A percentile compares a stretch with the other conserved stretches of the same genome.
Conservation (phyloP, 2,113 vertebrate species). For the Brachyhypopomus gauderio region DNA sequence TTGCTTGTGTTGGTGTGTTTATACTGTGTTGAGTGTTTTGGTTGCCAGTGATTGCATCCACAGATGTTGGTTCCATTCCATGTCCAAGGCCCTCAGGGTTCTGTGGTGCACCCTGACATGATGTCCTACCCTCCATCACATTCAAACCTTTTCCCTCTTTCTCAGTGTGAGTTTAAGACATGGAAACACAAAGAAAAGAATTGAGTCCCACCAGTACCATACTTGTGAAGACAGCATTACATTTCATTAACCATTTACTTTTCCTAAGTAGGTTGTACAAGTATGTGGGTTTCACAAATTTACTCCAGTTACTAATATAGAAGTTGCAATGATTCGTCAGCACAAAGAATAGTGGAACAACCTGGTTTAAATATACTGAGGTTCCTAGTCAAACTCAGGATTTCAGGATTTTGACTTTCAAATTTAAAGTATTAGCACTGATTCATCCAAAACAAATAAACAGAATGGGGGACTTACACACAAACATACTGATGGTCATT, state of each 20-base stretch:
- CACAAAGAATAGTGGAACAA: no score
- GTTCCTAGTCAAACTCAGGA: no score
- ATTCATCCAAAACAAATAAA: no score
- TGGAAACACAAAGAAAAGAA: constrained; percentile 26
- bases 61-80: constrained; percentile 73
- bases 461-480: no score
- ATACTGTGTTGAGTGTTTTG: constrained; percentile 27
- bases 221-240: not conserved
- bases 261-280: no score
- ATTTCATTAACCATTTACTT: not conserved
- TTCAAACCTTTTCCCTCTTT: constrained; percentile 6
- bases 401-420: no score
- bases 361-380: no score
- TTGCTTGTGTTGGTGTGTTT: constrained; percentile 33
- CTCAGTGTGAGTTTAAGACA: not conserved
- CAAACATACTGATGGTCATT: no score
- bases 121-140: constrained; percentile 32
- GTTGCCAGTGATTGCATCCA: constrained; percentile 62
- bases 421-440: no score
- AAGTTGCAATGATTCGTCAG: no score
- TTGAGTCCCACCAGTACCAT: not conserved
- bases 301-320: no score
- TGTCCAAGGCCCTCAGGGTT: constrained; percentile 44
- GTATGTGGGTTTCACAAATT: no score
- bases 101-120: constrained; percentile 55